Evolutionary conservation across 2,797 vertebrate species (phyloP).

Genomic region (Scyliorhinus canicula): DNA sequence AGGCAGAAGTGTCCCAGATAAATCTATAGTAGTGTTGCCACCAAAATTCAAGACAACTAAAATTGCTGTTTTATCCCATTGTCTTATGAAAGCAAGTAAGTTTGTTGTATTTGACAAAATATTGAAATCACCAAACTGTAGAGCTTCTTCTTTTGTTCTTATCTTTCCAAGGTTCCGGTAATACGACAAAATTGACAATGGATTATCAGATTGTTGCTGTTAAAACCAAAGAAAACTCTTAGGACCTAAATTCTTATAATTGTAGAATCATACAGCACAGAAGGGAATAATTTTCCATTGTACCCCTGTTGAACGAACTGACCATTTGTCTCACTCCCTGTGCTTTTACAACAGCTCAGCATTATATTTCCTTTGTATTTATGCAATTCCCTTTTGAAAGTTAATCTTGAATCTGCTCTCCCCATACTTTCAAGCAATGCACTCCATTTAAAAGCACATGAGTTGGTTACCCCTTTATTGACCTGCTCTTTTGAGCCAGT

Average conservation of each 20-base stretch:
- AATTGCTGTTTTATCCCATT: neutral
- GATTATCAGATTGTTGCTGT: neutral
- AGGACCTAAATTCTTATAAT: neutral
- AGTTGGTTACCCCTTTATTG: neutral
- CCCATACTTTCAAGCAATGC: neutral
- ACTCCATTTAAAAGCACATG: neutral
- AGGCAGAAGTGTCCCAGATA: neutral
- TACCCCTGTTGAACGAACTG: neutral
- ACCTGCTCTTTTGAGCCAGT: neutral
- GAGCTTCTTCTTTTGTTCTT: neutral
- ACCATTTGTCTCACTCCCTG: neutral
- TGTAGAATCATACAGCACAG: neutral
- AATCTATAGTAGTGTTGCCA: neutral
- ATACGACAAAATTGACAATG: conserved; percentile 4
- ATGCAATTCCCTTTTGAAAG: neutral
- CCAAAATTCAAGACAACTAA: conserved; percentile 32
- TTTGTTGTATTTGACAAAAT: neutral
- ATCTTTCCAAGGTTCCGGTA: neutral
- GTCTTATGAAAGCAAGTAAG: neutral
- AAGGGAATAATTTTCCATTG: neutral
- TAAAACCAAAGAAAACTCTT: conserved; percentile 8
- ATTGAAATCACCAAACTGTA: neutral
- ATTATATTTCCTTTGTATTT: neutral
- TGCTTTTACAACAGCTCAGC: neutral
- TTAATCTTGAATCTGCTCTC: neutral